Percentiles rank a stretch among this genome's conserved stretches.
phyloP scores from a whole-genome alignment of 2,888 invertebrate genomes.

The Zhuqinia jingwanae region DNA sequence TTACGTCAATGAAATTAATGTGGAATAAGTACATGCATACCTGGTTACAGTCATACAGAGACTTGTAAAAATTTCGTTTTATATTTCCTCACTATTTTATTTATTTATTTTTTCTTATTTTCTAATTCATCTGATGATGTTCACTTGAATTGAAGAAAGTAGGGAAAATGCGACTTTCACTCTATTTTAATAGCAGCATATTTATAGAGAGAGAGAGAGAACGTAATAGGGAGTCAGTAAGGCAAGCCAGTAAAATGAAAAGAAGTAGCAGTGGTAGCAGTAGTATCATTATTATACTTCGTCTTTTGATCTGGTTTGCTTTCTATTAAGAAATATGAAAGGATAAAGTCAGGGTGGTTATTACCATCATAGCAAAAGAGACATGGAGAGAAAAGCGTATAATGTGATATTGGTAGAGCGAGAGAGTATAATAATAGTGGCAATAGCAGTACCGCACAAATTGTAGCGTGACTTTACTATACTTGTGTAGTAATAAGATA shows the following conservation, averaged over 20 bases:
- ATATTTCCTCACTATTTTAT: conserved; percentile 41
- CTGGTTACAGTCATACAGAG: no score
- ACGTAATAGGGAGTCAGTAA: not conserved
- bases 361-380: not conserved
- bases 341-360: conserved; percentile 9
- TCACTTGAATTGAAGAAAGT: not conserved
- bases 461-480: no score
- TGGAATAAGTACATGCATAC: not conserved
- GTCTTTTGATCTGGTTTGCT: not conserved
- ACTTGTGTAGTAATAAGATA: conserved; percentile 42
- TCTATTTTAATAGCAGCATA: not conserved
- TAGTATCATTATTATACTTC: not conserved
- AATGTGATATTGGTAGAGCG: not conserved
- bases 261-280: no score
- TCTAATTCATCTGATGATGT: not conserved
- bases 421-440: not conserved
- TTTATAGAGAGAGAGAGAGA: not conserved
- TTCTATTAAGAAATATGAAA: conserved; percentile 37
- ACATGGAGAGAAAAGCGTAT: no score
- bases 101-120: not conserved
- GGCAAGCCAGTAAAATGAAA: conserved; percentile 6
- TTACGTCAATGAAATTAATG: no score
- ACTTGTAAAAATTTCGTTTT: conserved; percentile 45
- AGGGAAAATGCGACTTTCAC: not conserved
- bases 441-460: not conserved